phyloP scores from a whole-genome alignment of 2,888 invertebrate species.

The Diogma glabrata region DNA sequence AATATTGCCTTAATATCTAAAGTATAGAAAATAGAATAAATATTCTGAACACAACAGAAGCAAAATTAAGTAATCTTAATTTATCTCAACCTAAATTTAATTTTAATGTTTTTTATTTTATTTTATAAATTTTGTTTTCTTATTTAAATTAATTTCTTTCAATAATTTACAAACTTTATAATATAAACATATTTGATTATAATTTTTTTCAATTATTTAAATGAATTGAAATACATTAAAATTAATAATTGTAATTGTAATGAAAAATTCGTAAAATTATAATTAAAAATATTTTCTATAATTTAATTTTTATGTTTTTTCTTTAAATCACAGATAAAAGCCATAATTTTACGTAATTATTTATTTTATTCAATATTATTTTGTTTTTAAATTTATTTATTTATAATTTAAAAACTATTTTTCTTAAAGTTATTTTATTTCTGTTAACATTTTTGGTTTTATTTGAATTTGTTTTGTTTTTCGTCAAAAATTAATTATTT shows the following conservation, averaged over 20 bases:
- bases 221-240: no score
- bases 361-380: slow-evolving; percentile 6
- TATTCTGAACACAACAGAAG: no score
- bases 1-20: no score
- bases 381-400: slow-evolving; percentile 12
- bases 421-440: slow-evolving; percentile 18
- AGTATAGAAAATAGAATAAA: no score
- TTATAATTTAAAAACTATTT: slow-evolving; percentile 14
- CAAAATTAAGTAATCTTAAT: no score
- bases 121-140: neutral
- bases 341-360: slow-evolving; percentile 18
- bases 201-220: no score
- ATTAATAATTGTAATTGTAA: no score
- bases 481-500: slow-evolving; percentile 2
- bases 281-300: slow-evolving; percentile 2
- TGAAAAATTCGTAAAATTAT: slow-evolving; percentile 2
- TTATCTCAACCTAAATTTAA: no score
- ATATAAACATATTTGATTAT: no score
- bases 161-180: neutral
- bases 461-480: slow-evolving; percentile 13
- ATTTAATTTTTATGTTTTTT: slow-evolving; percentile 15
- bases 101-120: slow-evolving; percentile 4
- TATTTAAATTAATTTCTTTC: neutral
- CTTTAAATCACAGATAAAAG: slow-evolving; percentile 26
- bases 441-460: slow-evolving; percentile 14